Base-by-base conservation (phyloP, 2,797 vertebrate species). In the Ctenopoma kingsleyae region DNA sequence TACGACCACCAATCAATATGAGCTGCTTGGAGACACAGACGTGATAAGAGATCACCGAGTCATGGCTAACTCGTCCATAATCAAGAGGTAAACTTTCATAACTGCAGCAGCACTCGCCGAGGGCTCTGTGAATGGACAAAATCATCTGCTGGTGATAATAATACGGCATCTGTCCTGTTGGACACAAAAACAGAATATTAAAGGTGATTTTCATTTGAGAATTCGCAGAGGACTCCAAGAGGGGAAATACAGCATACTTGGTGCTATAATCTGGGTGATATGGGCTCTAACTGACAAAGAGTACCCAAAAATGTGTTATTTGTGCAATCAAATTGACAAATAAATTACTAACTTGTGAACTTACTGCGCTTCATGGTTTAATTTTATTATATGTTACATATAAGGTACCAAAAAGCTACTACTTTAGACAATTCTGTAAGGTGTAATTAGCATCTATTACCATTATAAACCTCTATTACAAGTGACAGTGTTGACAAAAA, bases 41-140 rank as follows among this genome's bases (percentile, higher is more conserved):
- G 46, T 46, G 72, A 81, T 82, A 44, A 80, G 71, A 78, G 78
- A 73, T 79, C 70, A 57, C 41, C 13, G 19, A 62, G 78, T 78
- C 88, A 25, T 48, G 8, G 78, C 58, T 51, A 85, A 85, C 60
- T 61, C 54, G 73, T 73, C 59, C 66, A 54, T 76, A 83, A 85
- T 87, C 84, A 74, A 78, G 72, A 85, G 67, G 48, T 55, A 59
- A 75, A 78, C 69, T 74, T 78, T 81, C 75, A 80, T 73, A 74
- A 61, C 69, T 11, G 67, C 61, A 2, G 67, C 61, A 2, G 56
- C 50, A 0, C 41, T 52, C 6, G 12, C 44, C 9, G 35, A 36
- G 13, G 23, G 43, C 47, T 36, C 43, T 1, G 5, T 3, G 12
- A 32, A 5, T 0, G 25, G 30, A 50, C 41, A 4, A 6, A 3